Evolutionary conservation across 2,888 invertebrate species (phyloP).

Genomic region (Eristalis arbustorum): DNA sequence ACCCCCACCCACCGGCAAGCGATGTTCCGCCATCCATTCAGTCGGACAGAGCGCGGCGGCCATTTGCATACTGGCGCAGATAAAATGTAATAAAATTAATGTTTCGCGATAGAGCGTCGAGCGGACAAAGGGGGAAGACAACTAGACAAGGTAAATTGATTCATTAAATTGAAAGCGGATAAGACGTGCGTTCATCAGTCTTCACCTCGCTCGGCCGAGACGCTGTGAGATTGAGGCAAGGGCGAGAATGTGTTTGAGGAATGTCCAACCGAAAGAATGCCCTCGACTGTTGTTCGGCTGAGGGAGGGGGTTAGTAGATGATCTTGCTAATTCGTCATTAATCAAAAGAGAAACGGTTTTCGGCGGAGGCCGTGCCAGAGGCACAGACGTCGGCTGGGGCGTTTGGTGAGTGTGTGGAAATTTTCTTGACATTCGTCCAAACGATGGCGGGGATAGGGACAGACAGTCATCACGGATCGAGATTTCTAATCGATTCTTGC

Average conservation of each 20-base stretch:
- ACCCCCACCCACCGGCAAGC: neutral
- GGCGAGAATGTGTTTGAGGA: neutral
- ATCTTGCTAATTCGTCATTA: conserved; percentile 3
- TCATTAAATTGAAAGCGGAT: conserved; percentile 48
- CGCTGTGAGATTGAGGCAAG: neutral
- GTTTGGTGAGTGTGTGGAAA: neutral
- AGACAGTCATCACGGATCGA: no score
- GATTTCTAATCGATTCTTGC: no score
- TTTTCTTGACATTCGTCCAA: neutral
- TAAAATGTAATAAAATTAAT: conserved; percentile 68
- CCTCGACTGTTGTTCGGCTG: neutral
- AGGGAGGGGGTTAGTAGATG: neutral
- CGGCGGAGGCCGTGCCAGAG: neutral
- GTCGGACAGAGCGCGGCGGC: neutral
- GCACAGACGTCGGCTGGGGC: neutral
- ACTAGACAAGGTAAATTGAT: conserved; percentile 58
- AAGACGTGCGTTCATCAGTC: conserved; percentile 35
- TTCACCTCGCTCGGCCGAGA: neutral
- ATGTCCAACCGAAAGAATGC: neutral
- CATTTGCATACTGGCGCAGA: conserved; percentile 67
- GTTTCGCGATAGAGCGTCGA: conserved; percentile 57
- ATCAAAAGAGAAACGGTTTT: neutral
- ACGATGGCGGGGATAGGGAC: no score
- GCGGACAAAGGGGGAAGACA: conserved; percentile 31
- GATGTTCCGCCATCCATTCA: conserved; percentile 33